These are phyloP conservation scores for Hydrocynus forskahlii DNA, from an alignment of 2,797 vertebrate genomes.

Conservation along the genomic window DNA sequence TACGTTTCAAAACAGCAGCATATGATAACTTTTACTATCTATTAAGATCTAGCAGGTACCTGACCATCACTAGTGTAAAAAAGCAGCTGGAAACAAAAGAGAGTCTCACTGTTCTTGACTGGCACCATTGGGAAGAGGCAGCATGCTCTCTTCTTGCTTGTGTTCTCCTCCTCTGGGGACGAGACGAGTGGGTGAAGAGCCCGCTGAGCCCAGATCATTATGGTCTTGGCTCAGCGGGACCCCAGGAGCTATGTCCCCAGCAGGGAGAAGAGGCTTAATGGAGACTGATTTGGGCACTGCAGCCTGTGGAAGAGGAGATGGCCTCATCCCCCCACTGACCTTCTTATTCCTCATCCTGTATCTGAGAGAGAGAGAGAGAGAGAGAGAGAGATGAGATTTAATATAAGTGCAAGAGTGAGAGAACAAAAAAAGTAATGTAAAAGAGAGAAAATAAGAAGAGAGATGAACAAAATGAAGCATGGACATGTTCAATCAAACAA, in stretches of 20 bases:
- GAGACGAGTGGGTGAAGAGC: slow-evolving; percentile 81
- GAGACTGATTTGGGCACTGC: slow-evolving; percentile 83
- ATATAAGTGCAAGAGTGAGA: slow-evolving; percentile 7
- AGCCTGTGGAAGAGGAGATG: slow-evolving; percentile 78
- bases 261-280: slow-evolving; percentile 76
- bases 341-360: slow-evolving; percentile 96
- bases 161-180: slow-evolving; percentile 85
- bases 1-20: no score
- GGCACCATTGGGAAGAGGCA: slow-evolving; percentile 77
- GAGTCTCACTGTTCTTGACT: slow-evolving; percentile 73
- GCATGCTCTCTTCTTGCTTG: slow-evolving; percentile 84
- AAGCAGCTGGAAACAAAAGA: background rate
- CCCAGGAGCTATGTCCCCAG: slow-evolving; percentile 73
- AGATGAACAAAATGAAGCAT: background rate
- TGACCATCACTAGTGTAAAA: no score
- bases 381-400: background rate
- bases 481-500: no score
- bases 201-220: slow-evolving; percentile 78
- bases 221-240: slow-evolving; percentile 79
- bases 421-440: background rate
- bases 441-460: background rate
- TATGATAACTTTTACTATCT: no score
- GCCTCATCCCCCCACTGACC: slow-evolving; percentile 83
- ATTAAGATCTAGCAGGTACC: no score
- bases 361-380: slow-evolving; percentile 65